Conservation (phyloP, 1,140 invertebrate genomes). For the Ladona fulva region DNA sequence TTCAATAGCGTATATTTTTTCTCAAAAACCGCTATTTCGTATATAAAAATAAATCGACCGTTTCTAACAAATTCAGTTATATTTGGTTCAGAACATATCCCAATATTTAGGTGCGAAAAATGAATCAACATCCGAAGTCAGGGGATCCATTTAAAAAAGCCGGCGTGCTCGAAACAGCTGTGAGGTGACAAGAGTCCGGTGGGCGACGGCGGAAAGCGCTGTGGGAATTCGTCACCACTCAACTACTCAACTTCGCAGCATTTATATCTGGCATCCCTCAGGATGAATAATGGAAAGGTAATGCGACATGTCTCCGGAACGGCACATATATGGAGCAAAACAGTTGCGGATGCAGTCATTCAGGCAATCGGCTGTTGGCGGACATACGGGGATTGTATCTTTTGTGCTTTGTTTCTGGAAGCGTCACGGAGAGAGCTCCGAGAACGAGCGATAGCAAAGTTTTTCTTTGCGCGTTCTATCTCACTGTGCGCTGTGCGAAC, state of each 20-base stretch:
- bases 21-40: too few species aligned
- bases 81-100: too few species aligned
- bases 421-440: too few species aligned
- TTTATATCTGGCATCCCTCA: background rate
- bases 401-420: background rate
- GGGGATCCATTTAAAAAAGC: too few species aligned
- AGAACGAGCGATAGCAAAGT: too few species aligned
- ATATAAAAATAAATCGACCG: too few species aligned
- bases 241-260: background rate
- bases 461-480: too few species aligned
- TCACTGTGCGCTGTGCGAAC: too few species aligned
- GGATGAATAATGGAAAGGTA: conserved; percentile 5
- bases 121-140: too few species aligned
- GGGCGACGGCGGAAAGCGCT: background rate
- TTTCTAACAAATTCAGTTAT: too few species aligned
- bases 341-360: background rate
- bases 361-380: background rate
- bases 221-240: background rate
- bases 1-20: too few species aligned
- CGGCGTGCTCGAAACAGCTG: background rate
- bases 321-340: background rate
- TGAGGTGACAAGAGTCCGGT: background rate
- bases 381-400: background rate
- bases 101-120: too few species aligned
- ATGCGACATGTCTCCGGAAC: background rate